Base-by-base conservation (phyloP, 2,113 vertebrate genomes). In the Seriola aureovittata region DNA sequence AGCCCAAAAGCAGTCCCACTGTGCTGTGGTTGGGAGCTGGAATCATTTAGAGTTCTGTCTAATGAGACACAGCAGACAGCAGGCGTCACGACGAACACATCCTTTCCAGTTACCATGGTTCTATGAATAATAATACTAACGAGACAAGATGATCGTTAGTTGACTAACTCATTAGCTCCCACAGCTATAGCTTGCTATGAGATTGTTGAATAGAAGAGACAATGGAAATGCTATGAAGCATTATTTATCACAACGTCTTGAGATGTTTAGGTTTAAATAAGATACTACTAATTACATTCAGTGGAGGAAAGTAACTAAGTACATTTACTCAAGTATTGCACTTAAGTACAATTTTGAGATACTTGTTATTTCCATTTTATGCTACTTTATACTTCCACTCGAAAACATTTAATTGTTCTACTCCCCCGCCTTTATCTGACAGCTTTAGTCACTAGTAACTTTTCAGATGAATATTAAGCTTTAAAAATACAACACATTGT, bases 71-170 rank as follows among this genome's bases (percentile, higher is more conserved):
- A 70, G 63, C 42, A 55, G 83, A 86, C 55, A 78, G 67, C 44
- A 42, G 50, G 62, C 58, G 72, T 67, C 70, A 40, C 8, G 50
- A 82, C 59, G 29, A 81, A 14, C 17, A 42, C 55, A 68, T 42
- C 60, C 57, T 71, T 72, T 60, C 64, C 60, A 46, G 69, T 79
- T 60, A 63, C 75, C 73, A 73, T 69, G 80, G 57, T 34, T 75
- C 70, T 71, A 72, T 79, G 75, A 82, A 82, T 82, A 82, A 79
- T 70, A 84, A 80, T 71, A 68, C 57, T 79, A 68, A 88, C 44
- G 8, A 64, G 80, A 69, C 74, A 62, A 36, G 25, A 81, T 71
- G 75, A 78, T 55, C 74, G 75, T 75, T 69, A 13, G 57, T 70
- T 3, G 11, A 42, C 55, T 46, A 12, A 36, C 8, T 80, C 78